Evolutionary conservation across 2,113 vertebrate species (phyloP), one percentile per base, ranked within the genome.

Genomic region (Eublepharis macularius): DNA sequence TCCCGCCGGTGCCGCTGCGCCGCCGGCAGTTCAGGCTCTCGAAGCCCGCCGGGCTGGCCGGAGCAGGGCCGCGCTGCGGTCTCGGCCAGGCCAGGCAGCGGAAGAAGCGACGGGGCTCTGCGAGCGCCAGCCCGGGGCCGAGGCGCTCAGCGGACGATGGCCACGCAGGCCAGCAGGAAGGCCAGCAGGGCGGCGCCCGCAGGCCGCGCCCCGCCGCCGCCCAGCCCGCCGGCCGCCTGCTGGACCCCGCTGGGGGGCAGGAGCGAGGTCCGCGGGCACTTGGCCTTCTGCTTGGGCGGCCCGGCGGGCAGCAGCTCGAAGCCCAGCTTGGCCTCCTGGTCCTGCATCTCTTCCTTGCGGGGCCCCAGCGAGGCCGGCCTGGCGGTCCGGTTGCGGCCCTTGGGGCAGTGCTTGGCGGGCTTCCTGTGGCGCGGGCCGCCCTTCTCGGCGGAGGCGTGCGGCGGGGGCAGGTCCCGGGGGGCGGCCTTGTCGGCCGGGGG

Each of bases 171-270:
- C 90, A 98, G 90, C 85, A 96, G 89, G 82, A 97, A 95, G 36
- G 90, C 92, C 84, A 96, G 89, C 88, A 96, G 92, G 90, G 95
- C 10, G 8, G 39, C 36, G 45, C 10, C 45, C 10, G 5, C 14
- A 3, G 5, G 51, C 93, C 85, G 77, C 79, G 93, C 92, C 87
- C 94, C 93, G 10, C 89, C 47, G 36, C 92, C 94, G 83, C 94
- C 94, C 49, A 96, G 95, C 0, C 91, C 76, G 41, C 92, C 95
- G 75, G 96, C 96, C 0, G 97, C 97, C 95, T 97, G 97, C 95
- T 98, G 98, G 76, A 99, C 98, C 91, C 98, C 98, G 1, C 97
- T 98, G 39, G 98, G 98, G 43, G 97, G 94, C 10, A 96, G 97
- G 88, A 93, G 95, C 91, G 97, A 96, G 29, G 96, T 97, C 96